phyloP scores from a whole-genome alignment of 1,140 invertebrate genomes.

The Zaprionus ornatus region DNA sequence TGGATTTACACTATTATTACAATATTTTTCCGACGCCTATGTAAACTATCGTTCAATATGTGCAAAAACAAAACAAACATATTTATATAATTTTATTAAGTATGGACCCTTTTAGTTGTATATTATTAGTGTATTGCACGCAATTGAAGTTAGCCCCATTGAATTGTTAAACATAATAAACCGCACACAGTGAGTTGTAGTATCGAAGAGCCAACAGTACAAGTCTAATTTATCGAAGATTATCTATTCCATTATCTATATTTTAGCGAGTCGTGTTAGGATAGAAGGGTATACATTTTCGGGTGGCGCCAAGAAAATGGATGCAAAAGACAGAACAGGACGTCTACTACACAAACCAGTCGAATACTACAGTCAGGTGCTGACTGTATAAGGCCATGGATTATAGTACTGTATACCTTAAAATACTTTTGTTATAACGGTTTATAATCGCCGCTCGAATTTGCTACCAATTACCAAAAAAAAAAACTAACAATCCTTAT shows the following conservation, averaged over 20 bases:
- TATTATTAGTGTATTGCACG: not conserved
- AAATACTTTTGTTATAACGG: too few species aligned
- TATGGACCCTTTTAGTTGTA: slow-evolving; percentile 6
- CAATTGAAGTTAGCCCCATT: not conserved
- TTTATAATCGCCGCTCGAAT: too few species aligned
- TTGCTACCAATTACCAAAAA: too few species aligned
- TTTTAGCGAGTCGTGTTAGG: too few species aligned
- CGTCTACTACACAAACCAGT: too few species aligned
- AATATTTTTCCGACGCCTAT: not conserved
- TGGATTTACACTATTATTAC: not conserved
- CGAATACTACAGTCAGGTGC: too few species aligned
- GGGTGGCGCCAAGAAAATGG: too few species aligned
- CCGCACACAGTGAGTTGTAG: not conserved
- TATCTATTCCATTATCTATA: not conserved
- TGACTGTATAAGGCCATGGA: too few species aligned
- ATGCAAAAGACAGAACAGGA: too few species aligned
- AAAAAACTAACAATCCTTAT: too few species aligned
- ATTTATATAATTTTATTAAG: slow-evolving; percentile 1
- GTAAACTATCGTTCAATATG: slow-evolving; percentile 11
- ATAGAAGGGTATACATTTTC: too few species aligned
- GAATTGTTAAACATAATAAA: slow-evolving; percentile 12
- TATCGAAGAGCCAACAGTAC: slow-evolving; percentile 2
- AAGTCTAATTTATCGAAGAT: not conserved
- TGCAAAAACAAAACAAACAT: not conserved
- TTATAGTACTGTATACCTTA: too few species aligned